Evolutionary conservation across 2,113 vertebrate species (phyloP).

Genomic region (Tychaedon coryphoeus): DNA sequence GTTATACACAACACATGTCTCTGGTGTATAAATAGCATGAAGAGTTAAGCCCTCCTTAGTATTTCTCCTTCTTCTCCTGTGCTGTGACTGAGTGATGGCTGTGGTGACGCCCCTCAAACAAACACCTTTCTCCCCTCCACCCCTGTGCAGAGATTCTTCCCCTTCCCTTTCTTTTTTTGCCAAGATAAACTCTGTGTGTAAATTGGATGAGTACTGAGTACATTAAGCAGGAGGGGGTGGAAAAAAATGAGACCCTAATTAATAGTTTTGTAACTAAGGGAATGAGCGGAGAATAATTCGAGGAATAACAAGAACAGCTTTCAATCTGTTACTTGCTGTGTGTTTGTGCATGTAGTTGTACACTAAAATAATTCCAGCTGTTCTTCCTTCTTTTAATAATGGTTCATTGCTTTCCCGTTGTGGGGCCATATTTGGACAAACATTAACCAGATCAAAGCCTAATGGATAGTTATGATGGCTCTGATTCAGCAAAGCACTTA

Average conservation of each 20-base stretch:
- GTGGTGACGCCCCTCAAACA: constrained; percentile 42
- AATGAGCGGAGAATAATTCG: neutral
- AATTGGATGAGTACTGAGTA: constrained; percentile 25
- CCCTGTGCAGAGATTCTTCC: neutral
- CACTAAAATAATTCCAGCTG: constrained; percentile 61
- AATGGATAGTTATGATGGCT: constrained; percentile 63
- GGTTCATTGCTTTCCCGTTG: constrained; percentile 48
- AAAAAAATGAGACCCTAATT: constrained; percentile 11
- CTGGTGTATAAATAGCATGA: neutral
- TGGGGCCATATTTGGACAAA: constrained; percentile 61
- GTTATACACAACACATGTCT: neutral
- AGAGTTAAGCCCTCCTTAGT: constrained; percentile 14
- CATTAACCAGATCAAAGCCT: constrained; percentile 70
- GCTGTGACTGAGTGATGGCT: constrained; percentile 23
- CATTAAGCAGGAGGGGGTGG: neutral
- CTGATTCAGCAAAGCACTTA: constrained; percentile 65
- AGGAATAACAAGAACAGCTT: constrained; percentile 10
- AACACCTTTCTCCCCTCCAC: constrained; percentile 25
- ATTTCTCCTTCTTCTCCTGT: neutral
- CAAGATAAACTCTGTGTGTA: constrained; percentile 29
- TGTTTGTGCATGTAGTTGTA: constrained; percentile 39
- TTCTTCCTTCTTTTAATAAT: constrained; percentile 62
- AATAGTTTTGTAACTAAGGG: neutral
- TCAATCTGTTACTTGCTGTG: neutral
- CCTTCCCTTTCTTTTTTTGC: constrained; percentile 46